These are phyloP conservation scores for Paralichthys olivaceus DNA, from an alignment of 2,113 vertebrate genomes.

Conservation along the genomic window DNA sequence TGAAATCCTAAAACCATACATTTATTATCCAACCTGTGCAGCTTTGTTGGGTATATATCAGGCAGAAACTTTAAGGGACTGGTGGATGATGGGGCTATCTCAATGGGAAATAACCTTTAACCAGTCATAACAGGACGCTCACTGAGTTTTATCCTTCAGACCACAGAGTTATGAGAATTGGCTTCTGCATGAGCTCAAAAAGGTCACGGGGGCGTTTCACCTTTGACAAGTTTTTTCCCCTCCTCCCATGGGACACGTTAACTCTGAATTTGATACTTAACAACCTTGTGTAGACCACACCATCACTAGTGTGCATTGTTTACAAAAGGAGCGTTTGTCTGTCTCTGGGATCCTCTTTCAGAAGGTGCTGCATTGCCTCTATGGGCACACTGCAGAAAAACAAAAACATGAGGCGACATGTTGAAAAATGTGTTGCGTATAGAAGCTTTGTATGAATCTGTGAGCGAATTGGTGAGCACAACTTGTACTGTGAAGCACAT, in stretches of 20 bases:
- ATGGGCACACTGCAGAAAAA: neutral
- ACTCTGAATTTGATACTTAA: slow-evolving; percentile 63
- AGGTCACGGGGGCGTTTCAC: slow-evolving; percentile 48
- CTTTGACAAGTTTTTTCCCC: slow-evolving; percentile 12
- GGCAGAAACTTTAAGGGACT: slow-evolving; percentile 3
- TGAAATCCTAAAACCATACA: slow-evolving; percentile 19
- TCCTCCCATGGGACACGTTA: slow-evolving; percentile 51
- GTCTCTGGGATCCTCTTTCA: slow-evolving; percentile 17
- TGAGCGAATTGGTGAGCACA: too few relatives aligned
- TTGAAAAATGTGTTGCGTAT: too few relatives aligned
- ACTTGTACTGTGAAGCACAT: too few relatives aligned
- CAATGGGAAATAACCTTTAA: slow-evolving; percentile 57
- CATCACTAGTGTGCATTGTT: slow-evolving; percentile 54
- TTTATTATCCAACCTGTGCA: slow-evolving; percentile 8
- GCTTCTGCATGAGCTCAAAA: slow-evolving; percentile 16
- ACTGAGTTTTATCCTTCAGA: slow-evolving; percentile 14
- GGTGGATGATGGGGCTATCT: slow-evolving; percentile 28
- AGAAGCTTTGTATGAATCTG: too few relatives aligned
- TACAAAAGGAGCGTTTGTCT: slow-evolving; percentile 48
- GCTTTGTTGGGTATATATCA: slow-evolving; percentile 6
- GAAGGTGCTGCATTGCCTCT: slow-evolving; percentile 10
- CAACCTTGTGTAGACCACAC: slow-evolving; percentile 42
- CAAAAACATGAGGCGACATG: neutral
- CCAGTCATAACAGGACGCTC: slow-evolving; percentile 37
- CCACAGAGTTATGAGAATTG: slow-evolving; percentile 11